Conservation (phyloP, 2,797 vertebrate genomes). For the Margarornis squamiger region DNA sequence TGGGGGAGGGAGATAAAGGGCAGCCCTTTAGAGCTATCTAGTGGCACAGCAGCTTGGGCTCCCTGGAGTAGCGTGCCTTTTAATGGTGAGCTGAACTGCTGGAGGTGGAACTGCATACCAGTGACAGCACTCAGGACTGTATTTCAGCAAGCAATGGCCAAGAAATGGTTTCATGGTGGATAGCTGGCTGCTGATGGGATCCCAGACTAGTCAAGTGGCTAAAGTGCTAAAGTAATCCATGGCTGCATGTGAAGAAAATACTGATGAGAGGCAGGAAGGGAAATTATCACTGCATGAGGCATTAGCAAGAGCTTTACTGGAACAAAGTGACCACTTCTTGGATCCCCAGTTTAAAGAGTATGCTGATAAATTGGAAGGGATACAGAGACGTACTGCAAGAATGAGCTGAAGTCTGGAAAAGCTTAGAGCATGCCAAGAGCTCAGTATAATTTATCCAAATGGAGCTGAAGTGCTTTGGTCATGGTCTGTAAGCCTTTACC, state of each 20-base stretch:
- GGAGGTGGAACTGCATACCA: not conserved
- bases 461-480: constrained; percentile 20
- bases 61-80: rapidly evolving
- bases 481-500: not conserved
- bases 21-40: not conserved
- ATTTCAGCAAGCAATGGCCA: not conserved
- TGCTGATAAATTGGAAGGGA: constrained; percentile 38
- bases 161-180: not conserved
- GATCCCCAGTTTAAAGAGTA: not conserved
- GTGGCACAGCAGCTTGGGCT: not conserved
- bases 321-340: constrained; percentile 33
- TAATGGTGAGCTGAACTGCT: rapidly evolving
- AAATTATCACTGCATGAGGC: not conserved
- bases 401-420: constrained; percentile 25
- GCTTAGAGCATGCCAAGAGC: constrained; percentile 13
- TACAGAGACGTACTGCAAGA: not conserved
- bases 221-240: constrained; percentile 9
- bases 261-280: not conserved
- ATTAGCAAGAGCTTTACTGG: constrained; percentile 36
- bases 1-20: not conserved
- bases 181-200: not conserved
- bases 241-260: not conserved
- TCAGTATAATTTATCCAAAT: constrained; percentile 31
- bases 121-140: not conserved
- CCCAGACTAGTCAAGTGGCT: not conserved